A percentile compares a stretch with the other conserved stretches of the same genome.
phyloP scores from a whole-genome alignment of 2,888 invertebrate species.

The Caenorhabditis drosophilae region DNA sequence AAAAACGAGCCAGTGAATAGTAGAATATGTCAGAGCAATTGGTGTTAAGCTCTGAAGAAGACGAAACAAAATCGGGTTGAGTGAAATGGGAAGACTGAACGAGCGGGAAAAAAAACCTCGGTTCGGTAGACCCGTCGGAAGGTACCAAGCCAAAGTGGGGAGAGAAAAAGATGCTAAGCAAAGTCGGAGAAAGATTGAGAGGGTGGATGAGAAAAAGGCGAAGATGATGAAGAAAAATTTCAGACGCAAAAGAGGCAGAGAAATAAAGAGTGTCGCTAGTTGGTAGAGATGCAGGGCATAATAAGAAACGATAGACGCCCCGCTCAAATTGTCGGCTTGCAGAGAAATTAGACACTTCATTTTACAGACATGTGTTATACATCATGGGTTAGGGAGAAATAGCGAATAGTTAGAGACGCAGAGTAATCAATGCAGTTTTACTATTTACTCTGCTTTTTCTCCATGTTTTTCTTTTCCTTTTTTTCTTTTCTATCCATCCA shows the following conservation, averaged over 20 bases:
- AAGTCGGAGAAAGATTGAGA: slow-evolving; percentile 14
- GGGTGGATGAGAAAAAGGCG: slow-evolving; percentile 1
- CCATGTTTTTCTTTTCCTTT: too few relatives aligned
- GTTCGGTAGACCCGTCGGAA: slow-evolving; percentile 3
- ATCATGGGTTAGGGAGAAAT: too few relatives aligned
- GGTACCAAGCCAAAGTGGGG: slow-evolving; percentile 1
- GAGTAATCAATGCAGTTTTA: slow-evolving; percentile 11
- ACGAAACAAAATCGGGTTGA: too few relatives aligned
- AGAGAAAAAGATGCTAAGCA: neutral
- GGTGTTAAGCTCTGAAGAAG: too few relatives aligned
- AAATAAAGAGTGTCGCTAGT: neutral
- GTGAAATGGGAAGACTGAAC: neutral
- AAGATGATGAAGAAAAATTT: too few relatives aligned
- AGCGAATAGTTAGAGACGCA: slow-evolving; percentile 13
- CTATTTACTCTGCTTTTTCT: too few relatives aligned
- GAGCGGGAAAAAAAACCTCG: neutral
- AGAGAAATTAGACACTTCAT: too few relatives aligned
- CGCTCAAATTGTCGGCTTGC: too few relatives aligned
- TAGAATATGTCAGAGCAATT: too few relatives aligned
- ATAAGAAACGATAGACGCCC: too few relatives aligned
- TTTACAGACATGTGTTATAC: too few relatives aligned
- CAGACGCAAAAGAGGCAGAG: neutral
- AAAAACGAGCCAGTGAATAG: too few relatives aligned
- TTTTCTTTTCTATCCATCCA: neutral
- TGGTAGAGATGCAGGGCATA: neutral